Evolutionary conservation across 2,888 invertebrate genomes (phyloP), one percentile per base, ranked within the genome.

Genomic region (Lacanobia wlatinum): DNA sequence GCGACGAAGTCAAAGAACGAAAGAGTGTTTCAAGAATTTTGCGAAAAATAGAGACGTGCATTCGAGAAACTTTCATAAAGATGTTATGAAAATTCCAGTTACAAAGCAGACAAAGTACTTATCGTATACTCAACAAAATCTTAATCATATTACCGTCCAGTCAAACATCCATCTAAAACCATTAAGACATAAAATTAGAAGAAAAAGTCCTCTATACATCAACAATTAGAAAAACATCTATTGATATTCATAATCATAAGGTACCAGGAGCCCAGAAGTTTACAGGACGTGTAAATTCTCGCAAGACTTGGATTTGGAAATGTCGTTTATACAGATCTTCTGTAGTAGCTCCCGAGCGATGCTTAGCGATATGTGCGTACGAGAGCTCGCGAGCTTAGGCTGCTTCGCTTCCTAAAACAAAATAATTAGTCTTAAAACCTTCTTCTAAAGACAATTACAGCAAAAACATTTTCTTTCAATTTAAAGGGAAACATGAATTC

Each of bases 301-400:
- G 94, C 98, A 98, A 76, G 98, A 98, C 92, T 98, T 98, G 16
- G 98, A 98, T 94, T 98, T 98, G 76, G 97, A 97, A 87, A 97
- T 97, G 92, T 98, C 98, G 90, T 98, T 98, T 91, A 98, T 97
- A 94, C 98, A 98, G 91, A 98, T 98, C 95, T 98, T 98, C 91
- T 98, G 98, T 23, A 98, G 96, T 68, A 98, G 97, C 91, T 98
- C 98, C 84, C 98, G 97, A 14, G 98, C 98, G 88, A 98, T 97
- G 93, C 97, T 98, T 86, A 98, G 95, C 72, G 98, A 98, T 86
- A 98, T 97, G 87, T 98, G 98, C 1, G 98, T 98, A 87, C 98
- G 97, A 55, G 98, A 98, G 77, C 97, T 98, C 88, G 98, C 97
- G 85, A 98, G 96, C 89, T 98, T 98, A 46, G 97, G 90, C 73